Evolutionary conservation across 2,113 vertebrate genomes (phyloP).

Genomic region (Pseudonaja textilis): DNA sequence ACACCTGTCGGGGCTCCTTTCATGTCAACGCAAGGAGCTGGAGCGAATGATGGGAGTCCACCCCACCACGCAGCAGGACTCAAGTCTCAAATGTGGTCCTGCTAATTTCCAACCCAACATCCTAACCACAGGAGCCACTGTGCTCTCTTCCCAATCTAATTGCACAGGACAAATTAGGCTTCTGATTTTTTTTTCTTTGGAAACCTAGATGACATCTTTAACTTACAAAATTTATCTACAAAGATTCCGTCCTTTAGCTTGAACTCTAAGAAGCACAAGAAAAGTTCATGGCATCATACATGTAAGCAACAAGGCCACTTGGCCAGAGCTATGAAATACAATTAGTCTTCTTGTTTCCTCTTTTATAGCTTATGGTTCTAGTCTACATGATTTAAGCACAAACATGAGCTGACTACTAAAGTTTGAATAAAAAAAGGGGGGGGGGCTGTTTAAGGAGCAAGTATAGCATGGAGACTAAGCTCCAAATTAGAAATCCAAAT

Average conservation of each 20-base stretch:
- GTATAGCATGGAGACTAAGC: background rate
- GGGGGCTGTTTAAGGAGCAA: background rate
- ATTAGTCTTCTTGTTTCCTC: background rate
- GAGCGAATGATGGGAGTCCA: background rate
- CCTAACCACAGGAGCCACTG: background rate
- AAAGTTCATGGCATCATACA: background rate
- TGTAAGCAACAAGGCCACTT: background rate
- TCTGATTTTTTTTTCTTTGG: background rate
- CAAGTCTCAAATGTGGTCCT: background rate
- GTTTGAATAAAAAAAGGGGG: background rate
- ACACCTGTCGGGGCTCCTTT: background rate
- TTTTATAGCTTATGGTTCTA: background rate
- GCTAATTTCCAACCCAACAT: background rate
- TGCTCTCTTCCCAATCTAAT: background rate
- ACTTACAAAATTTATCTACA: background rate
- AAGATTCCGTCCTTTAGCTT: background rate
- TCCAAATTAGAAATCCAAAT: background rate
- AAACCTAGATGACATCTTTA: background rate
- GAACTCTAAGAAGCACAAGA: background rate
- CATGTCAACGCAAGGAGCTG: background rate
- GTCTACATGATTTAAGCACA: background rate
- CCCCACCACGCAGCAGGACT: background rate
- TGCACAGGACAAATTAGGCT: background rate
- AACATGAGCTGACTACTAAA: background rate
- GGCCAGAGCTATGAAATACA: background rate